Evolutionary conservation across 2,888 invertebrate species (phyloP).

Genomic region (Acanthopleura granulata): DNA sequence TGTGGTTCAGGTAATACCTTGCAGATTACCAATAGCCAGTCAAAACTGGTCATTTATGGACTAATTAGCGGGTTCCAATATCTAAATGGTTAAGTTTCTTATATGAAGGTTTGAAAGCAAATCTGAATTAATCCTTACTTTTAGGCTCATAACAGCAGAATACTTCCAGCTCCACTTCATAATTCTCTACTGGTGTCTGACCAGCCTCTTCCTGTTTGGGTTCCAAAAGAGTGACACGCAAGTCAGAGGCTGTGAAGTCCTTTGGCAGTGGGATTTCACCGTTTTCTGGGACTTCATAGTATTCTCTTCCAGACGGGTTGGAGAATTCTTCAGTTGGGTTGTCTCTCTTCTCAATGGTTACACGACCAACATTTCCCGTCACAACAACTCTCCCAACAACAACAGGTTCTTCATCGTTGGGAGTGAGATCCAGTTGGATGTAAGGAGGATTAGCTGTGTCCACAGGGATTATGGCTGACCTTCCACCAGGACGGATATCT

Average conservation of each 20-base stretch:
- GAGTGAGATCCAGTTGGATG: background rate
- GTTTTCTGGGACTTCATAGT: background rate
- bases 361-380: background rate
- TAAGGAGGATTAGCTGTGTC: background rate
- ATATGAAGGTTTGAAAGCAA: no score
- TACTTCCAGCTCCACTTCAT: background rate
- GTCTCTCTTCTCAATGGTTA: background rate
- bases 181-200: background rate
- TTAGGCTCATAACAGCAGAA: background rate
- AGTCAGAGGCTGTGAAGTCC: background rate
- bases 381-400: background rate
- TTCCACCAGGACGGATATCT: conserved; percentile 13
- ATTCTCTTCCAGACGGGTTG: background rate
- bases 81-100: no score
- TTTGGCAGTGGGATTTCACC: background rate
- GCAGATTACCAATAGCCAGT: no score
- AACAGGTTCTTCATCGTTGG: background rate
- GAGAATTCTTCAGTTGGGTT: background rate
- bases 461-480: background rate
- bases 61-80: no score
- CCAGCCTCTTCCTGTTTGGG: background rate
- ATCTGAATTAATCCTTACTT: background rate
- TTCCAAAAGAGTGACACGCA: background rate
- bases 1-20: no score
- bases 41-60: no score